phyloP scores from a whole-genome alignment of 2,888 invertebrate genomes.

The Iselma pallidipennis region DNA sequence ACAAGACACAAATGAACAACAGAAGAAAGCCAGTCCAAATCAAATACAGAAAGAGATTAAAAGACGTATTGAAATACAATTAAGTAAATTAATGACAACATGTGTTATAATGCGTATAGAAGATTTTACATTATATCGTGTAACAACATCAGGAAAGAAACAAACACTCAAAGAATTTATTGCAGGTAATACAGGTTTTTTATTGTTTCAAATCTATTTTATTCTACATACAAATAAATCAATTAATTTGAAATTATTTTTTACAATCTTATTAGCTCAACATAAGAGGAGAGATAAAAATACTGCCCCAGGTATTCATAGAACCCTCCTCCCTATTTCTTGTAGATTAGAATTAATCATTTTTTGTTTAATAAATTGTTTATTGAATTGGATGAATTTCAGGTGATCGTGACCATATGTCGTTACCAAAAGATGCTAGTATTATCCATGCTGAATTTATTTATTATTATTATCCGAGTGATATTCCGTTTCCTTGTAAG shows the following conservation, averaged over 20 bases:
- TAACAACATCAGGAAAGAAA: conserved; percentile 75
- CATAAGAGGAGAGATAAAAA: conserved; percentile 61
- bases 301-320: conserved; percentile 44
- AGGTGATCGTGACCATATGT: conserved; percentile 78
- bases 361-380: conserved; percentile 15
- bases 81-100: conserved; percentile 88
- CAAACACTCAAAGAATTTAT: conserved; percentile 80
- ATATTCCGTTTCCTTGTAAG: conserved; percentile 85
- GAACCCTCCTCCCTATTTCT: conserved; percentile 7
- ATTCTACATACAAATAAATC: too few relatives aligned
- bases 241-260: too few relatives aligned
- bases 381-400: conserved; percentile 30
- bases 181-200: conserved; percentile 64
- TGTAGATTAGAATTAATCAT: conserved; percentile 3
- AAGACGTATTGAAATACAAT: conserved; percentile 70
- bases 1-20: not conserved
- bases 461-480: conserved; percentile 94
- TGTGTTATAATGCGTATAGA: conserved; percentile 88
- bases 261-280: conserved; percentile 56
- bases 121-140: conserved; percentile 87
- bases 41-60: conserved; percentile 60
- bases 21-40: conserved; percentile 29
- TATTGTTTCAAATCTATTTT: too few relatives aligned
- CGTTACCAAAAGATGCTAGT: conserved; percentile 87
- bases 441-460: conserved; percentile 95